Percentiles rank a stretch among this genome's conserved stretches.
Evolutionary conservation across 2,797 vertebrate genomes (phyloP).

Genomic region (Cyclopterus lumpus): DNA sequence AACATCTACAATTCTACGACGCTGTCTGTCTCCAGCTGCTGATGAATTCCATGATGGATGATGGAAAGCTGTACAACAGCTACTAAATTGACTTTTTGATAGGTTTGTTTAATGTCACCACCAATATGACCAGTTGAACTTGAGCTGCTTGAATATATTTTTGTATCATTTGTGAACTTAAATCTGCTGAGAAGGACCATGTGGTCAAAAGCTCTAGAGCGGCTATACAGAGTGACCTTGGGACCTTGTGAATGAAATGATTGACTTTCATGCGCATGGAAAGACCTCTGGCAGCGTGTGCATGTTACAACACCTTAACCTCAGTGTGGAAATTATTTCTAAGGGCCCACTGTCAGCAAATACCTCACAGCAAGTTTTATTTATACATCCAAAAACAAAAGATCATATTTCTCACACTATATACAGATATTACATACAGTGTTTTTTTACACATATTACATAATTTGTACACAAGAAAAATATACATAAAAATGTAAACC

Average conservation of each 20-base stretch:
- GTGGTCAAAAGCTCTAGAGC: background rate
- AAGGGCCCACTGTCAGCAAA: constrained; percentile 60
- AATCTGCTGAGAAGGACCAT: background rate
- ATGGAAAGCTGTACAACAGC: background rate
- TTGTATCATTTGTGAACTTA: background rate
- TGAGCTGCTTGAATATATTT: background rate
- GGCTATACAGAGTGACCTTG: background rate
- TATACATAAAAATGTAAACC: constrained; percentile 99
- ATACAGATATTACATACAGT: constrained; percentile 99
- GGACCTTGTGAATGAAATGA: background rate
- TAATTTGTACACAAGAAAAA: constrained; percentile 99
- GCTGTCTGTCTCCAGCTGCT: background rate
- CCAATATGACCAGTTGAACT: background rate
- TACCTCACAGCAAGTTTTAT: constrained; percentile 99
- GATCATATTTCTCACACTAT: constrained; percentile 99
- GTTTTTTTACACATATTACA: constrained; percentile 99
- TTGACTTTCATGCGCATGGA: background rate
- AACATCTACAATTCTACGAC: background rate
- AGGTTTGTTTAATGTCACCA: background rate
- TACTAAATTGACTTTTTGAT: background rate
- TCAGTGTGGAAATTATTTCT: background rate
- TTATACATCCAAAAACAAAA: constrained; percentile 99
- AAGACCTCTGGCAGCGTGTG: too few species aligned
- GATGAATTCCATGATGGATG: background rate
- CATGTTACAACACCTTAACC: background rate